phyloP scores from a whole-genome alignment of 2,888 invertebrate species.

The Agonopterix heracliana region DNA sequence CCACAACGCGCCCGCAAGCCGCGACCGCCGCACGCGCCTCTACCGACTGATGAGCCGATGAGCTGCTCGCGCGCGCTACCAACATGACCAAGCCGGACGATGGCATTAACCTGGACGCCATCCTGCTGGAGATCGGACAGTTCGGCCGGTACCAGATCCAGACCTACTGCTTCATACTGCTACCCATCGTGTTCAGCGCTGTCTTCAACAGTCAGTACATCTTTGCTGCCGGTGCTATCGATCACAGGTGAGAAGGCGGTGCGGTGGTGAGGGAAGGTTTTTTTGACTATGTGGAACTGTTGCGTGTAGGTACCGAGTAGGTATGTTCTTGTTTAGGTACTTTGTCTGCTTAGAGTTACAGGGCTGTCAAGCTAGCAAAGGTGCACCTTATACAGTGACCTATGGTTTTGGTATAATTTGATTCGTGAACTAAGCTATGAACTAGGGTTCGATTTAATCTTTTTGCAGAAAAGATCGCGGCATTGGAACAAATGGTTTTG shows the following conservation, averaged over 20 bases:
- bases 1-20: not conserved
- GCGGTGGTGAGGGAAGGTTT: too few relatives aligned
- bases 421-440: too few relatives aligned
- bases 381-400: too few relatives aligned
- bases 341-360: too few relatives aligned
- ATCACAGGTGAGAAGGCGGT: conserved; percentile 56
- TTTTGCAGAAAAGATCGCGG: too few relatives aligned
- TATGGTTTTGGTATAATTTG: too few relatives aligned
- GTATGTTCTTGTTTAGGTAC: too few relatives aligned
- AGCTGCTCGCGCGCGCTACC: too few relatives aligned
- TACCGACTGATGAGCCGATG: not conserved
- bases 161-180: conserved; percentile 53
- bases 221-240: conserved; percentile 60
- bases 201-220: conserved; percentile 67
- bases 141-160: conserved; percentile 62
- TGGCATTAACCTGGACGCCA: conserved; percentile 44
- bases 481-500: too few relatives aligned
- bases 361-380: too few relatives aligned
- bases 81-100: conserved; percentile 17
- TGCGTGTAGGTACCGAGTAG: not conserved
- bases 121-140: conserved; percentile 53
- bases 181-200: conserved; percentile 63
- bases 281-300: too few relatives aligned
- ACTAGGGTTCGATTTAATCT: too few relatives aligned
- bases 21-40: not conserved